Percentiles rank a stretch among this genome's conserved stretches.
These are phyloP conservation scores for Drosophila birchii DNA, from an alignment of 2,888 invertebrate species.

Conservation along the genomic window DNA sequence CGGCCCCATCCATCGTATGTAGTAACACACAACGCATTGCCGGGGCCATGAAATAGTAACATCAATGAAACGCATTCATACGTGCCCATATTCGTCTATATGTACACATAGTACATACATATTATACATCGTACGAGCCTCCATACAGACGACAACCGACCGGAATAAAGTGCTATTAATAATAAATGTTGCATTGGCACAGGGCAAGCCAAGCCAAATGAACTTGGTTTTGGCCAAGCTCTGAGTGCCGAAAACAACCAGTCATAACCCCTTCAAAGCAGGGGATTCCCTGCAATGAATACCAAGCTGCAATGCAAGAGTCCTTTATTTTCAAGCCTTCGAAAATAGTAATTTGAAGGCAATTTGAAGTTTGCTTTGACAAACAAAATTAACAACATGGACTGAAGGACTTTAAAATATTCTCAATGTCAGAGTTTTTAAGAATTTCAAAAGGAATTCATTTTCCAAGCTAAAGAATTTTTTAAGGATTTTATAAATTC, in stretches of 20 bases:
- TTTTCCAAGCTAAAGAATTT: neutral
- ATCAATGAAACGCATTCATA: conserved; percentile 74
- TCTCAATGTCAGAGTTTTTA: too few relatives aligned
- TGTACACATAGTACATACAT: neutral
- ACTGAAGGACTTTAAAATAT: too few relatives aligned
- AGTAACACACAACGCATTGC: conserved; percentile 33
- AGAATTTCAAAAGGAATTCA: fast-evolving
- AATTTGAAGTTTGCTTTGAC: conserved; percentile 7
- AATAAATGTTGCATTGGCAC: conserved; percentile 74
- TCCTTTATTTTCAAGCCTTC: conserved; percentile 30
- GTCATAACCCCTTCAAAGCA: conserved; percentile 12
- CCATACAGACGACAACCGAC: conserved; percentile 51
- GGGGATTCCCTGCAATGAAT: conserved; percentile 27
- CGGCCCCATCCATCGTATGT: conserved; percentile 26
- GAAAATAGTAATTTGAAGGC: conserved; percentile 1
- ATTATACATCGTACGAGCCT: conserved; percentile 2
- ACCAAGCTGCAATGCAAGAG: conserved; percentile 51
- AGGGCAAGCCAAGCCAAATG: conserved; percentile 57
- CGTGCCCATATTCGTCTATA: conserved; percentile 34
- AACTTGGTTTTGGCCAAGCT: conserved; percentile 64
- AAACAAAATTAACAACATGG: neutral
- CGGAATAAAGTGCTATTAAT: conserved; percentile 79
- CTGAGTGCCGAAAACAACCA: conserved; percentile 52
- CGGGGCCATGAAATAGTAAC: conserved; percentile 73
- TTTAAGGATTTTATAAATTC: too few relatives aligned